Base-by-base conservation (phyloP, 92 coral and sea anemone species). In the Paramuricea clavata region DNA sequence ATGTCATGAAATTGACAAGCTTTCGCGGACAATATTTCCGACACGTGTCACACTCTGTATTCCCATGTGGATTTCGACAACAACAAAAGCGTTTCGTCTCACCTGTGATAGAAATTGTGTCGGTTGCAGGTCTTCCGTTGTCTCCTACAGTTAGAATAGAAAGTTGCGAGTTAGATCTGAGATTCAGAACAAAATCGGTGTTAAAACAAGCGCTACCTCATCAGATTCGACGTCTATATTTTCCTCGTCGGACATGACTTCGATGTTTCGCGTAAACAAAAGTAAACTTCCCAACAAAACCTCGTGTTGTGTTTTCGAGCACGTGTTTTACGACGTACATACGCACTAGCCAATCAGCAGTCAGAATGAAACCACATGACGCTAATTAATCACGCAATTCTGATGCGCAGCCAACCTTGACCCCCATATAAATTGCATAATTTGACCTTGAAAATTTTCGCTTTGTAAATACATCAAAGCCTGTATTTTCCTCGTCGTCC, bases 201-300 rank as follows among this genome's bases (percentile, higher is more conserved):
- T 50, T 68, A 49, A 67, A 39, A 64, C 71, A 74, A 26, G 21
- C 69, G 86, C 86, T 89, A 96, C 99, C 91, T 96, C 99, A 89
- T 96, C 99, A 87, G 98, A 94, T 93, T 96, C 99, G 65, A 96
- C 92, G 80, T 96, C 99, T 25, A 96, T 90, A 77, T 96, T 98
- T 76, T 93, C 93, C 62, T 94, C 98, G 81, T 96, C 99, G 92
- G 95, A 98, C 89, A 98, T 96, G 98, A 94, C 94, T 88, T 86
- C 89, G 60, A 35, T 85, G 49, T 56, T 80, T 88, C 41, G 81
- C 81, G 54, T 59, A 59, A 79, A 79, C 72, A 59, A 79, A 79
- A 36, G 47, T 59, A 30, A 41, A 31, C 84, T 79, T 39, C 54
- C 17, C 49, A 39, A 79, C 49, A 39, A 79, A 59, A 79, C 84